These are phyloP conservation scores for Listronotus bonariensis DNA, from an alignment of 1,140 invertebrate genomes.

Conservation along the genomic window DNA sequence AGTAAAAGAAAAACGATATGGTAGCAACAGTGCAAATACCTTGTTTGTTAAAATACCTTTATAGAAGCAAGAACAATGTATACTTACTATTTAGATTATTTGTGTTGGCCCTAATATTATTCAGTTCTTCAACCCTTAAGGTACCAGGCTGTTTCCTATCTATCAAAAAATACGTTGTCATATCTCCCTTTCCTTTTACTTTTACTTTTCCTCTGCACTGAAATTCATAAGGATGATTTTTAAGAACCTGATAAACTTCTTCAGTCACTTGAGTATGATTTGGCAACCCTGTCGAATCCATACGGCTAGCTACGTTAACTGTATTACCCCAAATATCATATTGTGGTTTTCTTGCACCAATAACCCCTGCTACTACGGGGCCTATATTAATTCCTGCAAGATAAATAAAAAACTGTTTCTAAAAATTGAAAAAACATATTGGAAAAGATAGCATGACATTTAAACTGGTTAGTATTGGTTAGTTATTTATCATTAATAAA, in stretches of 20 bases:
- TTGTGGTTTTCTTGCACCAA: constrained; percentile 91
- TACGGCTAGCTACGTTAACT: constrained; percentile 89
- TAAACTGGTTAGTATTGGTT: no score
- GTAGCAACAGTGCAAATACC: no score
- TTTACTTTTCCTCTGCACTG: constrained; percentile 85
- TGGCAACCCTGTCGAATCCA: constrained; percentile 85
- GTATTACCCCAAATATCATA: constrained; percentile 98
- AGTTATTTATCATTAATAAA: no score
- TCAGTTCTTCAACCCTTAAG: constrained; percentile 61
- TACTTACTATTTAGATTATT: constrained; percentile 40
- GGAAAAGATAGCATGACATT: no score
- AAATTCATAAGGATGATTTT: constrained; percentile 74
- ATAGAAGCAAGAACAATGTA: not conserved
- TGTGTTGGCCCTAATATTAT: constrained; percentile 46
- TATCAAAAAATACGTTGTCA: constrained; percentile 89
- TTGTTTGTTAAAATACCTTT: no score
- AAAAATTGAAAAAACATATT: no score
- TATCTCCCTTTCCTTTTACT: constrained; percentile 92
- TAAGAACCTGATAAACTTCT: constrained; percentile 76
- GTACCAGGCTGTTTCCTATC: constrained; percentile 68
- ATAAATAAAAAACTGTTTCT: not conserved
- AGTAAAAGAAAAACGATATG: no score
- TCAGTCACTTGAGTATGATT: constrained; percentile 87
- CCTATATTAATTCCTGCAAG: constrained; percentile 84
- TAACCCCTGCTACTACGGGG: constrained; percentile 91